Evolutionary conservation across 2,113 vertebrate genomes (phyloP).

Genomic region (Takifugu flavidus): DNA sequence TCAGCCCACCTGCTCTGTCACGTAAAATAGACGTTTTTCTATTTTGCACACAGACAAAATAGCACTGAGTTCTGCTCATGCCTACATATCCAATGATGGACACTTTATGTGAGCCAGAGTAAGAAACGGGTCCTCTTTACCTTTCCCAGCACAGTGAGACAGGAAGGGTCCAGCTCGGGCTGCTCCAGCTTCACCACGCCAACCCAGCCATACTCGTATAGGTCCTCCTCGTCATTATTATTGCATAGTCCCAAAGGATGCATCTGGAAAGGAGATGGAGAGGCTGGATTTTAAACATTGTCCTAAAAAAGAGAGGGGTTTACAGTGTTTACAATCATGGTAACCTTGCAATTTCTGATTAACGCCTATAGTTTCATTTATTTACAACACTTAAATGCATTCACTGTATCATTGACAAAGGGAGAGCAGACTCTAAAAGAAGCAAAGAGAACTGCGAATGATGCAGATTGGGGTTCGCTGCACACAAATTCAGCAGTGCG

Average conservation of each 20-base stretch:
- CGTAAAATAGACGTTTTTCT: too few relatives aligned
- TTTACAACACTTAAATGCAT: slow-evolving; percentile 31
- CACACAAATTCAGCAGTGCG: not conserved
- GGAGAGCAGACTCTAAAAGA: slow-evolving; percentile 12
- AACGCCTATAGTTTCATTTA: slow-evolving; percentile 16
- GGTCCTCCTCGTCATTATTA: slow-evolving; percentile 95
- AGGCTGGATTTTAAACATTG: not conserved
- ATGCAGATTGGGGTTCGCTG: too few relatives aligned
- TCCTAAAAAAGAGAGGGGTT: not conserved
- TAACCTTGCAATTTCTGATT: slow-evolving; percentile 1
- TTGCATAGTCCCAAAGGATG: slow-evolving; percentile 96
- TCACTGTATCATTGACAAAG: slow-evolving; percentile 4
- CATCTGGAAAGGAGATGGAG: slow-evolving; percentile 79
- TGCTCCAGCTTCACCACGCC: slow-evolving; percentile 99
- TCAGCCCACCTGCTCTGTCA: slow-evolving; percentile 20
- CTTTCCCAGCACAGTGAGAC: slow-evolving; percentile 96
- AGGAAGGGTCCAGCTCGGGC: slow-evolving; percentile 93
- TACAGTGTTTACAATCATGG: slow-evolving; percentile 2
- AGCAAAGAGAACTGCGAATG: not conserved
- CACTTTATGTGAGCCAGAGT: too few relatives aligned
- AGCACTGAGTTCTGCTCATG: too few relatives aligned
- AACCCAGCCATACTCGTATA: slow-evolving; percentile 98
- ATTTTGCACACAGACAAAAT: too few relatives aligned
- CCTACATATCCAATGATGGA: too few relatives aligned
- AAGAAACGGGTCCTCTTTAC: slow-evolving; percentile 67